Evolutionary conservation across 2,797 vertebrate species (phyloP).

Genomic region (Micropoecilia bifurca): DNA sequence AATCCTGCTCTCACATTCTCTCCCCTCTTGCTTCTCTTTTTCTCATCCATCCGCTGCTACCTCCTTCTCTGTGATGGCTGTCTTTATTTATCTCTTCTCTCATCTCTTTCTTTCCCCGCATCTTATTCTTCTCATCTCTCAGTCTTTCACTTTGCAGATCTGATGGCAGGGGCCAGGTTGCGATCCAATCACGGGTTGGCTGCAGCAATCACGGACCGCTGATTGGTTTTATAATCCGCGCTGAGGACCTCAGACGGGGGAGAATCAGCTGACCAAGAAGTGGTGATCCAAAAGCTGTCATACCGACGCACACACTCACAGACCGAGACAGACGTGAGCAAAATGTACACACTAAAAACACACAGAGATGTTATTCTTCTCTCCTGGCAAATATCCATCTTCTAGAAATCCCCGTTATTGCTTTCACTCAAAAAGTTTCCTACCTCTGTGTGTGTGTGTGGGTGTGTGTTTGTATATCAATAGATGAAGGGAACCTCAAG

Average conservation of each 20-base stretch:
- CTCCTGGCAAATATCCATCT: conserved; percentile 48
- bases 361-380: conserved; percentile 27
- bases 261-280: conserved; percentile 74
- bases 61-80: conserved; percentile 42
- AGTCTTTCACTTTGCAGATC: conserved; percentile 56
- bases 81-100: conserved; percentile 67
- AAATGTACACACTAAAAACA: conserved; percentile 11
- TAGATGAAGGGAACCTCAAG: conserved; percentile 23
- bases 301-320: conserved; percentile 40
- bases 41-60: conserved; percentile 28
- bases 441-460: conserved; percentile 8
- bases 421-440: conserved; percentile 52
- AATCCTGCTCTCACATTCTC: conserved; percentile 44
- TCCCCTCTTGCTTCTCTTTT: conserved; percentile 25
- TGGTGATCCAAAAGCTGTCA: conserved; percentile 62
- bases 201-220: conserved; percentile 78
- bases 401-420: conserved; percentile 43
- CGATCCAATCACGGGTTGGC: conserved; percentile 76
- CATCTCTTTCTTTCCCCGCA: conserved; percentile 51
- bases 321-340: background rate
- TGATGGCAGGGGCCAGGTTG: conserved; percentile 59
- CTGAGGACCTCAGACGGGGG: conserved; percentile 78
- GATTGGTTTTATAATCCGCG: conserved; percentile 84
- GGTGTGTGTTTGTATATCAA: conserved; percentile 17
- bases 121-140: conserved; percentile 49